Base-by-base conservation (phyloP, 64 coral and sea anemone species). In the Exaiptasia diaphana region DNA sequence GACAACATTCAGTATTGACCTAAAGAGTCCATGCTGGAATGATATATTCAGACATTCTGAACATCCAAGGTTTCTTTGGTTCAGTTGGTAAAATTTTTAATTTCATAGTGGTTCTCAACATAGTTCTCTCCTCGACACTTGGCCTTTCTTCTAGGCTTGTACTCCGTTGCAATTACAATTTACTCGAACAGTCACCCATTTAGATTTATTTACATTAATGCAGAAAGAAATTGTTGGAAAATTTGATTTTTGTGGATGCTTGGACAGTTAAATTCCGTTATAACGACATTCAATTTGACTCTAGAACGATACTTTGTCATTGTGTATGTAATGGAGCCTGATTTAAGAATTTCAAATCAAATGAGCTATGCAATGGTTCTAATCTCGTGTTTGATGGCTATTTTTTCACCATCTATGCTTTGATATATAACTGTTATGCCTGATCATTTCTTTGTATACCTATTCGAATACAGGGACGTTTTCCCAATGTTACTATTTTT, bases 271-370 rank as follows among this genome's bases (percentile, higher is more conserved):
- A 88, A 77, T n/a, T 78, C 91, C 1, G 79, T 88, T 0, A 76
- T 55, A 15, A 93, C 86, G 50, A 53, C 90, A 31, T 56, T 93
- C 27, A 38, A 83, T 21, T 28, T 93, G 4, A 93, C 90, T 2
- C 43, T 93, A 49, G 90, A 93, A 24, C 88, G 85, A 70, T 93
- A 88, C 28, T 27, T 93, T 35, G 85, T 76, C 1, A 82, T 93
- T 27, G 78, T 93, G 33, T 88, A 83, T 56, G 83, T 84, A 42
- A 63, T 93, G 58, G 83, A 32, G 8, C 90, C 90, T 9, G 73
- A 56, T 20, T 78, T 67, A 31, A 77, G 79, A 27, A 69, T 93
- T 43, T 39, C 70, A 53, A 73, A 39, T 10, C 54, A 75, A 25
- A 33, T 13, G 26, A 71, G 48, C 10, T 30, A 77, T 26, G 53